A percentile compares a stretch with the other conserved stretches of the same genome.
Evolutionary conservation across 2,888 invertebrate genomes (phyloP).

Genomic region (Torymus texanus): DNA sequence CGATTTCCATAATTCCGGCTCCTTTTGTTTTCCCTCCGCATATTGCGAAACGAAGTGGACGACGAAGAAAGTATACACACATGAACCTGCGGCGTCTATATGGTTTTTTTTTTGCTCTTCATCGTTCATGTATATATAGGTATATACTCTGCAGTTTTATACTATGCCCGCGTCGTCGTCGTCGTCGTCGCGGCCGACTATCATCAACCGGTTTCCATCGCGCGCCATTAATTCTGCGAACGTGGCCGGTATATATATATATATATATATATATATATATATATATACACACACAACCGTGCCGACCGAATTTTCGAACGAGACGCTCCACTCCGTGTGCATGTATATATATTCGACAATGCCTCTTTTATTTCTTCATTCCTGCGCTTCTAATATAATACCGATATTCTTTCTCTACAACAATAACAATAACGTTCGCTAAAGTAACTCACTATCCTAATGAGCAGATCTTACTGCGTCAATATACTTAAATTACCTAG

Average conservation of each 20-base stretch:
- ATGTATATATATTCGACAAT: not conserved
- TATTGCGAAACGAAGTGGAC: no score
- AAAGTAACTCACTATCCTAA: no score
- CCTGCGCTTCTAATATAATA: no score
- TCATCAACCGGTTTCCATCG: constrained; percentile 61
- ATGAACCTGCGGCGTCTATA: no score
- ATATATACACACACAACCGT: not conserved
- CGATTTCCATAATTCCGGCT: no score
- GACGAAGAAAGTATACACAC: no score
- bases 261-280: not conserved
- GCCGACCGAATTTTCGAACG: constrained; percentile 49
- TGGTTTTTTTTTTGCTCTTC: no score
- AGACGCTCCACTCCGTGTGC: not conserved
- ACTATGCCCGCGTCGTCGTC: not conserved
- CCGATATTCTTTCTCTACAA: no score
- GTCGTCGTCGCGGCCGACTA: constrained; percentile 2
- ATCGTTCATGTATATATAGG: not conserved
- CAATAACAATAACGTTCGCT: no score
- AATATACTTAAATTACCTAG: no score
- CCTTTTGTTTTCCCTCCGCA: no score
- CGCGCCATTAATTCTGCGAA: constrained; percentile 61
- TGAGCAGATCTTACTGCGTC: no score
- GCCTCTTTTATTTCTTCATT: constrained; percentile 32
- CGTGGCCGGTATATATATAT: constrained; percentile 18
- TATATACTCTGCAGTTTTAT: not conserved